Evolutionary conservation across 2,113 vertebrate genomes (phyloP), one percentile per base, ranked within the genome.

Genomic region (Ammodytes marinus): DNA sequence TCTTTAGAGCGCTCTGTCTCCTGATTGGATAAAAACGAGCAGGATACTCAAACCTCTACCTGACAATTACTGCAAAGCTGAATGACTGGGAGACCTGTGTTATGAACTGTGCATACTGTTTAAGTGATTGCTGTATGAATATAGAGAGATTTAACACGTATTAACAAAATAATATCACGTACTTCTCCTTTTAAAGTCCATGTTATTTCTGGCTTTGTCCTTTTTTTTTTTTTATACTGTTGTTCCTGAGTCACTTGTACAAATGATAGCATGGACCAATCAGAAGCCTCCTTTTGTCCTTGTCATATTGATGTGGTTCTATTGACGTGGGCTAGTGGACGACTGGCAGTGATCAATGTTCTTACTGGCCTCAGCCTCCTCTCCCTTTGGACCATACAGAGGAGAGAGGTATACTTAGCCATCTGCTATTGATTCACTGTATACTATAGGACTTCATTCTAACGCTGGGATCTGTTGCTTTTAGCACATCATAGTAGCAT

Each of bases 321-420:
- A 85, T 91, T 65, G 88, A 91, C 65, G 1, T 7, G 5, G 43
- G 52, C 42, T 11, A 2, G 47, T 64, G 50, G 80, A 69, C 65
- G 80, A 69, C 65, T 53, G 76, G 77, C 75, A 65, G 63, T 69
- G 72, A 86, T 90, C 86, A 39, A 93, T 90, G 84, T 80, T 86
- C 81, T 94, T 89, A 85, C 80, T 17, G 82, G 73, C 90, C 90
- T 90, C 12, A 77, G 84, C 86, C 85, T 79, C 43, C 46, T 75
- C 66, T 61, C 57, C 52, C 27, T 74, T 58, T 61, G 58, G 27
- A 54, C 71, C 5, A 60, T 27, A 65, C 50, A 69, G 68, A 77
- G 49, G 39, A 68, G 71, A 43, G 58, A 69, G 64, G 64, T 69
- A 69, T 86, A 86, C 73, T 86, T 77, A 87, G 86, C 67, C 47